These are phyloP conservation scores for Doris montereyensis DNA, from an alignment of 2,888 invertebrate species.

Conservation along the genomic window DNA sequence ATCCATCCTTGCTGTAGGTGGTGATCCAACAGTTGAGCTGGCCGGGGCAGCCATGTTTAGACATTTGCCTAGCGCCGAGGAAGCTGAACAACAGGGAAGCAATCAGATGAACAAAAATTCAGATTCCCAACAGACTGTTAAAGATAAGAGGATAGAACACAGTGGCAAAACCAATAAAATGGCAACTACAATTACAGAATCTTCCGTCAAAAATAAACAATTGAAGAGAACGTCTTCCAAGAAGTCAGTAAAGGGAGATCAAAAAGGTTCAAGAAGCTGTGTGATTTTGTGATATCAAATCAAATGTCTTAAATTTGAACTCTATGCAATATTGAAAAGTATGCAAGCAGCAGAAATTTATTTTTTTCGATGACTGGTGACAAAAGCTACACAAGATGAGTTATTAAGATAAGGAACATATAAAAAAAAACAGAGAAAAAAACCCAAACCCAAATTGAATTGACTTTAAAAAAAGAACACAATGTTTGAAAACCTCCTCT, in stretches of 20 bases:
- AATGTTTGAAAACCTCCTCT: too few relatives aligned
- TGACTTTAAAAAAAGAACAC: too few relatives aligned
- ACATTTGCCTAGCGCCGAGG: conserved; percentile 44
- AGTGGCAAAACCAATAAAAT: conserved; percentile 37
- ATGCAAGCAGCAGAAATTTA: too few relatives aligned
- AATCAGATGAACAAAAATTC: neutral
- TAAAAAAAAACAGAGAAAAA: too few relatives aligned
- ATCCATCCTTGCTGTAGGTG: conserved; percentile 45
- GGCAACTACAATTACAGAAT: conserved; percentile 27
- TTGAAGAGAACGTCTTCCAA: conserved; percentile 17
- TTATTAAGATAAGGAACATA: too few relatives aligned
- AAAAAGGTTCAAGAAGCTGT: conserved; percentile 47
- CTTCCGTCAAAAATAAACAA: conserved; percentile 14
- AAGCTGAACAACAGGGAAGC: conserved; percentile 7
- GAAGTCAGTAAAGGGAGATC: conserved; percentile 25
- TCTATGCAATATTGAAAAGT: too few relatives aligned
- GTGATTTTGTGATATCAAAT: conserved; percentile 40
- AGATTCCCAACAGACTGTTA: conserved; percentile 1
- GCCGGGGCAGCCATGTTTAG: conserved; percentile 48
- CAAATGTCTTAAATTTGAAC: too few relatives aligned
- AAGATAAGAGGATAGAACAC: conserved; percentile 31
- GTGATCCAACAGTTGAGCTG: conserved; percentile 48
- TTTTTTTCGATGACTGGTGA: too few relatives aligned
- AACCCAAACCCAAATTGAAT: too few relatives aligned
- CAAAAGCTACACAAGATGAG: too few relatives aligned